Conservation (phyloP, 2,113 vertebrate species). For the Leptosomus discolor region DNA sequence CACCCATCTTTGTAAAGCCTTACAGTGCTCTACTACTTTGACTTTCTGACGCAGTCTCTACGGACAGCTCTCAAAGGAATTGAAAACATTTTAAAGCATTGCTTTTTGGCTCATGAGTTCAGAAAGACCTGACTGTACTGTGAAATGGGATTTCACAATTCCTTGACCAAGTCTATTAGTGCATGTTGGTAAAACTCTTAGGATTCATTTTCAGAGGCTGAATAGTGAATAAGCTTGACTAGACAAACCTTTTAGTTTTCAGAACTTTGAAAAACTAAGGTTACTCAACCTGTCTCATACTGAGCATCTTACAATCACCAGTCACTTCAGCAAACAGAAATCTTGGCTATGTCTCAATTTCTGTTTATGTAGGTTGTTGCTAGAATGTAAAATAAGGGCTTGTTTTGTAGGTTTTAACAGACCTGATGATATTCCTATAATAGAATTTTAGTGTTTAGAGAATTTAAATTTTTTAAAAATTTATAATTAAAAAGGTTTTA, state of each 20-base stretch:
- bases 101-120: background rate
- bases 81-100: background rate
- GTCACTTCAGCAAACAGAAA: background rate
- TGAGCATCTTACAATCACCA: background rate
- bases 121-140: background rate
- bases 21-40: background rate
- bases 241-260: background rate
- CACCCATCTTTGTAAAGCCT: background rate
- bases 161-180: background rate
- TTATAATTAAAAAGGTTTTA: background rate
- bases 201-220: background rate
- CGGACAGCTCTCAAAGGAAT: background rate
- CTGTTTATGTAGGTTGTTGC: background rate
- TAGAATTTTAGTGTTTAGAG: background rate
- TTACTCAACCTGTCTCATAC: background rate
- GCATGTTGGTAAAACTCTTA: background rate
- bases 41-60: background rate
- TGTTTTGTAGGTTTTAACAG: background rate
- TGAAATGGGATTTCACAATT: slow-evolving; percentile 11
- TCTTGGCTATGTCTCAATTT: background rate
- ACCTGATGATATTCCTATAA: background rate
- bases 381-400: background rate
- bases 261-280: background rate
- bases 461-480: background rate
- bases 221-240: background rate